These are phyloP conservation scores for Meta bourneti DNA, from an alignment of 2,888 invertebrate genomes.

Conservation along the genomic window DNA sequence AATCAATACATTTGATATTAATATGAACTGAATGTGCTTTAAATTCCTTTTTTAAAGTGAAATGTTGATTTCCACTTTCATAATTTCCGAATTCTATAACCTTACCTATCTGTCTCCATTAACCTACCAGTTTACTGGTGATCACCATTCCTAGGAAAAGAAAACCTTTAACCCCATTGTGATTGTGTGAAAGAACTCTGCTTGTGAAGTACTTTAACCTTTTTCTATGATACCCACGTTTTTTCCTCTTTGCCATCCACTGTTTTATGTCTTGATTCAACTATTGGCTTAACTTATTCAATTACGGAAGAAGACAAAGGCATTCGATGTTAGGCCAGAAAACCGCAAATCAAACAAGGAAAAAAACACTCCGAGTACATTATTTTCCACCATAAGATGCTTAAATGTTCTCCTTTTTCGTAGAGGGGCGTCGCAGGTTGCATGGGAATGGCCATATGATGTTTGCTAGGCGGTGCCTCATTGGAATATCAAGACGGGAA, in stretches of 20 bases:
- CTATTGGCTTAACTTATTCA: not conserved
- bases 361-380: not conserved
- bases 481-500: slow-evolving; percentile 55
- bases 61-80: too few species aligned
- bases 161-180: too few species aligned
- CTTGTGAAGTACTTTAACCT: not conserved
- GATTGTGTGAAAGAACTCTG: too few species aligned
- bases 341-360: slow-evolving; percentile 8
- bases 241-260: not conserved
- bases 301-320: not conserved
- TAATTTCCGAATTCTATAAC: too few species aligned
- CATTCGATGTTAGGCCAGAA: not conserved
- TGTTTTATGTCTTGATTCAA: not conserved
- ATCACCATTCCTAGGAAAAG: too few species aligned
- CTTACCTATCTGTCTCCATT: too few species aligned
- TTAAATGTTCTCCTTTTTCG: not conserved
- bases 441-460: slow-evolving; percentile 31
- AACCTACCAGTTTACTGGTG: too few species aligned
- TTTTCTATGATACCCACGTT: slow-evolving; percentile 4
- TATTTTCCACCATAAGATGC: not conserved
- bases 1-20: not conserved
- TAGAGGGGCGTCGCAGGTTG: not conserved
- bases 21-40: not conserved
- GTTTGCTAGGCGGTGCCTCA: slow-evolving; percentile 32
- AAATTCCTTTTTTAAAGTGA: not conserved